Evolutionary conservation across 2,113 vertebrate species (phyloP), one percentile per base, ranked within the genome.

Genomic region (Indicator indicator): DNA sequence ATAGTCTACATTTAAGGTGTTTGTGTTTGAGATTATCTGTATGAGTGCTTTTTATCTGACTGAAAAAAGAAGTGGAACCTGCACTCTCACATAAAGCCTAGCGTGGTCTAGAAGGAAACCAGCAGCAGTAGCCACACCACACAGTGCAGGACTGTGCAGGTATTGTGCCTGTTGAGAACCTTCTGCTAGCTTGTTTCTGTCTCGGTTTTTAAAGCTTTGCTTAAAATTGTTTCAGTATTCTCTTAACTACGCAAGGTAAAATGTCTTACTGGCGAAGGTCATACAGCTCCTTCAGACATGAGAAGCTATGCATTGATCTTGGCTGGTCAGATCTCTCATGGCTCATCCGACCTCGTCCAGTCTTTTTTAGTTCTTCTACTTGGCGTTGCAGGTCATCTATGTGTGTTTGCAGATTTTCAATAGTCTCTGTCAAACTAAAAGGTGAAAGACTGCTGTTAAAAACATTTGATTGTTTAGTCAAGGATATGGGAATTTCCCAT

Each of bases 301-400:
- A 98, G 82, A 99, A 98, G 9, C 98, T 99, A 77, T 98, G 98
- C 9, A 98, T 96, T 5, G 98, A 97, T 63, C 97, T 97, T 26
- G 98, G 98, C 75, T 98, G 98, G 69, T 98, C 98, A 93, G 85
- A 62, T 88, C 94, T 90, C 90, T 97, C 97, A 7, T 91, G 97
- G 87, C 28, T 96, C 71, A 78, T 50, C 10, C 40, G 94, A 71
- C 93, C 90, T 63, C 93, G 98, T 30, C 87, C 87, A 30, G 98
- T 91, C 8, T 96, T 93, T 46, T 98, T 99, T 68, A 99, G 17
- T 62, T 97, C 98, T 77, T 99, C 98, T 90, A 99, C 97, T 94
- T 99, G 98, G 80, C 73, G 96, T 65, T 99, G 99, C n/a, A 99
- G 98, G 93, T 99, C 98, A 88, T 99, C 99, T 80, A 99, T 98